Evolutionary conservation across 2,888 invertebrate genomes (phyloP).

Genomic region (Mallateleia sp.): DNA sequence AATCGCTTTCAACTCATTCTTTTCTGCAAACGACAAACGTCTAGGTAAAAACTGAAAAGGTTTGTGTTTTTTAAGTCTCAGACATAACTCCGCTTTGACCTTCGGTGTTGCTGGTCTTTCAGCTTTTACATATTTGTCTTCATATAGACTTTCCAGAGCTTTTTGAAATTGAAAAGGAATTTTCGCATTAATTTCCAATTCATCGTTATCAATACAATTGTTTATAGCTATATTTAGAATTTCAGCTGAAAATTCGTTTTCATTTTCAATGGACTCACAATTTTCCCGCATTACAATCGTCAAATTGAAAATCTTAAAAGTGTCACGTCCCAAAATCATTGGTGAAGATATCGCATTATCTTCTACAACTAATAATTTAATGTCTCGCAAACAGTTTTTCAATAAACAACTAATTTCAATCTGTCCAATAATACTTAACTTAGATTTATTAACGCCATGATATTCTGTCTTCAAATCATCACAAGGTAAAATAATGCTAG

Average conservation of each 20-base stretch:
- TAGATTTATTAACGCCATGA: conserved; percentile 29
- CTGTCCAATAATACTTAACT: conserved; percentile 15
- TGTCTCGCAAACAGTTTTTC: neutral
- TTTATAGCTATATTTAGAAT: neutral
- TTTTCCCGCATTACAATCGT: neutral
- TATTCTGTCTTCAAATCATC: neutral
- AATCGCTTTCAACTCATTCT: neutral
- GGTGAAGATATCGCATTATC: neutral
- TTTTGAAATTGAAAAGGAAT: neutral
- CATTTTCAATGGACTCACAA: neutral
- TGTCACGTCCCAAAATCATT: neutral
- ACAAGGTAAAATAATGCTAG: neutral
- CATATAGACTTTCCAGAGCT: neutral
- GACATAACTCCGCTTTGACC: neutral
- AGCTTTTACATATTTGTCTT: neutral
- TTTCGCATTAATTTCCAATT: neutral
- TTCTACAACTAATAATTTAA: conserved; percentile 10
- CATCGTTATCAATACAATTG: neutral
- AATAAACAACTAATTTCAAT: neutral
- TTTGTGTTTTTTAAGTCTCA: neutral
- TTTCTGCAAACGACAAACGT: neutral
- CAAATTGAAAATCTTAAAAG: neutral
- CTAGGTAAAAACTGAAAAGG: neutral
- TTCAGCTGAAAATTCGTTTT: neutral
- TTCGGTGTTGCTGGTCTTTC: neutral